Percentiles rank a stretch among this genome's conserved stretches.
phyloP scores from a whole-genome alignment of 1,140 invertebrate genomes.

The Dendrolimus punctatus region DNA sequence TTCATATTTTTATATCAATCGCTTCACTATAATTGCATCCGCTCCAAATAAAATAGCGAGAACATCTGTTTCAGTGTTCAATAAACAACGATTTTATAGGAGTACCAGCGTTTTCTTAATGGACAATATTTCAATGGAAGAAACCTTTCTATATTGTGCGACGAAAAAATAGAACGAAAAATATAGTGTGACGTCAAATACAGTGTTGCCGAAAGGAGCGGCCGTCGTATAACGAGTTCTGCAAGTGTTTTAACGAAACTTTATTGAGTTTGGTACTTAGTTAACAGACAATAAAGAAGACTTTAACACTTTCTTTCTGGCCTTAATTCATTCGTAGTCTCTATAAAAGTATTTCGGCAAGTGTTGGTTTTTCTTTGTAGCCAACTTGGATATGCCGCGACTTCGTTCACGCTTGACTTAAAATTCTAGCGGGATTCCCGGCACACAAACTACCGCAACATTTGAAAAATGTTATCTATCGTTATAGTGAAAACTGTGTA shows the following conservation, averaged over 20 bases:
- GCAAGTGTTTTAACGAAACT: conserved; percentile 22
- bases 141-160: conserved; percentile 11
- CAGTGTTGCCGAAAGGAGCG: conserved; percentile 10
- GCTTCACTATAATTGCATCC: conserved; percentile 6
- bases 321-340: conserved; percentile 16
- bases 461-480: no score
- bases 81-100: conserved; percentile 12
- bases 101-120: conserved; percentile 8
- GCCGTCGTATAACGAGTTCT: conserved; percentile 18
- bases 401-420: no score
- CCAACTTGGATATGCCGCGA: no score
- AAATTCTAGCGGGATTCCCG: no score
- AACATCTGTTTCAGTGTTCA: conserved; percentile 10
- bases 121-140: conserved; percentile 8
- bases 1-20: no score
- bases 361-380: no score
- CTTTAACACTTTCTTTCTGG: conserved; percentile 16
- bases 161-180: conserved; percentile 7
- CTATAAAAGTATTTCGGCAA: no score
- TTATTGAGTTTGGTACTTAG: conserved; percentile 20
- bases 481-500: no score
- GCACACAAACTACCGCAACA: no score
- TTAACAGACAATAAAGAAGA: conserved; percentile 19
- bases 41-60: conserved; percentile 2
- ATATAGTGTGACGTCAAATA: conserved; percentile 8